phyloP scores from a whole-genome alignment of 1,140 invertebrate genomes.

The Megathymus violae region DNA sequence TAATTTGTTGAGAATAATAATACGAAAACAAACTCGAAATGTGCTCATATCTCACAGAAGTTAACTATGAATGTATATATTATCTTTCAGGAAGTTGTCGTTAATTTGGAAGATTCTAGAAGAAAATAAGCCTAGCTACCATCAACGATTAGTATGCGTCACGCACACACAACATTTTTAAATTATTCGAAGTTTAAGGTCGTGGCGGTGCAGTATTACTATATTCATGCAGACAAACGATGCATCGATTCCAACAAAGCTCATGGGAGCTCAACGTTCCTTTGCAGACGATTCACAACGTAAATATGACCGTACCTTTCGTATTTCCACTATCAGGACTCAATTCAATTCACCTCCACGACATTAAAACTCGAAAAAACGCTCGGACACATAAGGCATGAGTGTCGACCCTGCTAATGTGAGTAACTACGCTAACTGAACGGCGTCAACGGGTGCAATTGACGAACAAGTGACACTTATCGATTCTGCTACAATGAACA shows the following conservation, averaged over 20 bases:
- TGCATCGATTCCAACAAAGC: too few species aligned
- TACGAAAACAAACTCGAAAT: too few species aligned
- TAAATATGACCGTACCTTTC: too few species aligned
- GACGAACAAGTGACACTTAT: conserved; percentile 82
- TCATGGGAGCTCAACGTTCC: too few species aligned
- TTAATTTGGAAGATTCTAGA: neutral
- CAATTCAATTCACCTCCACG: conserved; percentile 48
- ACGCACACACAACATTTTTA: conserved; percentile 30
- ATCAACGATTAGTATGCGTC: conserved; percentile 46
- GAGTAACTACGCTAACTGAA: conserved; percentile 69
- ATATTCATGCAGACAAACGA: too few species aligned
- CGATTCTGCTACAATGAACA: conserved; percentile 76
- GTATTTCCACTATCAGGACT: too few species aligned
- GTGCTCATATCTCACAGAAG: neutral
- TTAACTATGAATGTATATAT: neutral
- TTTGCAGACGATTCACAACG: too few species aligned
- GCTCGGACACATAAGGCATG: conserved; percentile 31
- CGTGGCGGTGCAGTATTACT: conserved; percentile 13
- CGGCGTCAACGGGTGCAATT: conserved; percentile 79
- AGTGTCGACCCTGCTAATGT: conserved; percentile 45
- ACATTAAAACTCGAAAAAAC: conserved; percentile 41
- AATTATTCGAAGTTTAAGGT: conserved; percentile 21
- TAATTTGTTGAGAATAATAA: too few species aligned
- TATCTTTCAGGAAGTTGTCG: neutral
- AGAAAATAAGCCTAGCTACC: neutral